Conservation (phyloP, 2,797 vertebrate genomes). For the Scolopax bukidnonensis region DNA sequence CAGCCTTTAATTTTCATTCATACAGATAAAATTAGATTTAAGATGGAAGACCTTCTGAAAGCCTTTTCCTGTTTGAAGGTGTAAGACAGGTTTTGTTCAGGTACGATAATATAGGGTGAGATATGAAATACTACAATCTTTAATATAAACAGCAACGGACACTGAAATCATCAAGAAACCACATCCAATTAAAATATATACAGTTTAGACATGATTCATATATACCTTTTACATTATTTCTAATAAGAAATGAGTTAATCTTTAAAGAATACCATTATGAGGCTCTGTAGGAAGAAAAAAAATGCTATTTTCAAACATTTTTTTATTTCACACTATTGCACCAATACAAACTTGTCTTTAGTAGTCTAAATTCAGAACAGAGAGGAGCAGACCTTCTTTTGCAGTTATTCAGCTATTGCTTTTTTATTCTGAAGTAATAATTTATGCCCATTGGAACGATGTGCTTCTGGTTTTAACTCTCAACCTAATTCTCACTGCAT, state of each 20-base stretch:
- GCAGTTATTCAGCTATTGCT: background rate
- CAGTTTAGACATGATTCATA: background rate
- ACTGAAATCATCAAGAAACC: background rate
- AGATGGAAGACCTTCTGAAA: background rate
- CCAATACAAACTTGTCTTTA: background rate
- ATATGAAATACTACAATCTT: background rate
- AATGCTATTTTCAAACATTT: background rate
- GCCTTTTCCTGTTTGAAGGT: background rate
- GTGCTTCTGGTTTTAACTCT: slow-evolving; percentile 18
- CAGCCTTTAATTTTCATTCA: background rate
- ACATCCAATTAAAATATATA: background rate
- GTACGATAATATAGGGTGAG: background rate
- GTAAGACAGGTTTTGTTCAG: background rate
- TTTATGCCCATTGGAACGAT: background rate
- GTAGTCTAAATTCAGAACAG: background rate
- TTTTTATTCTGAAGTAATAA: background rate
- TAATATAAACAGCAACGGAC: background rate
- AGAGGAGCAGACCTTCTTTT: background rate
- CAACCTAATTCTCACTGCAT: slow-evolving; percentile 66
- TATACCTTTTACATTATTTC: background rate
- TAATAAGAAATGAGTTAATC: background rate
- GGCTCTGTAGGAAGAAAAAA: background rate
- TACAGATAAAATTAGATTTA: background rate
- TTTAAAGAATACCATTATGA: background rate
- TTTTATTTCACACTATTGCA: background rate